phyloP scores from a whole-genome alignment of 2,797 vertebrate species.

The Hippopotamyrus pictus region DNA sequence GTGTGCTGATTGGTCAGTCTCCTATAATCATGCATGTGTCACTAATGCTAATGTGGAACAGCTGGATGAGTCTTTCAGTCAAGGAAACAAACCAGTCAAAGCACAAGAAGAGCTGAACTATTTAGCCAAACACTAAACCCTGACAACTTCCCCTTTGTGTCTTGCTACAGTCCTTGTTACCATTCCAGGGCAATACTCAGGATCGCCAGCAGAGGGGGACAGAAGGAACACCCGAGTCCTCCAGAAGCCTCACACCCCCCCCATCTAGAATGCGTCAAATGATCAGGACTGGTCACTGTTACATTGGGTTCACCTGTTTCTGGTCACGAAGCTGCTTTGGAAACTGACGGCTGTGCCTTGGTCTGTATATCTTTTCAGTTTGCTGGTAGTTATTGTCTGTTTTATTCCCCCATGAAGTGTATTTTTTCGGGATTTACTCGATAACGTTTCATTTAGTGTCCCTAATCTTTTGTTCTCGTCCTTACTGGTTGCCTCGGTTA shows the following conservation, averaged over 20 bases:
- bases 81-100: no score
- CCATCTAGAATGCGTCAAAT: not conserved
- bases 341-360: not conserved
- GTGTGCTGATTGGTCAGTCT: no score
- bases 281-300: not conserved
- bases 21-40: no score
- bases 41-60: no score
- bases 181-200: not conserved
- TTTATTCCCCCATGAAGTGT: not conserved
- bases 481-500: not conserved
- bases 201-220: not conserved
- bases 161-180: not conserved
- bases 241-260: not conserved
- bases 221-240: not conserved
- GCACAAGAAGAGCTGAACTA: no score
- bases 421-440: not conserved
- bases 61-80: no score
- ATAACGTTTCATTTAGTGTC: not conserved
- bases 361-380: not conserved
- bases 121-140: not conserved
- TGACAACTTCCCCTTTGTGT: not conserved
- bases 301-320: not conserved
- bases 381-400: not conserved
- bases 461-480: not conserved
- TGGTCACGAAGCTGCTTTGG: not conserved